phyloP scores from a whole-genome alignment of 2,797 vertebrate genomes.

The Mallotus villosus region DNA sequence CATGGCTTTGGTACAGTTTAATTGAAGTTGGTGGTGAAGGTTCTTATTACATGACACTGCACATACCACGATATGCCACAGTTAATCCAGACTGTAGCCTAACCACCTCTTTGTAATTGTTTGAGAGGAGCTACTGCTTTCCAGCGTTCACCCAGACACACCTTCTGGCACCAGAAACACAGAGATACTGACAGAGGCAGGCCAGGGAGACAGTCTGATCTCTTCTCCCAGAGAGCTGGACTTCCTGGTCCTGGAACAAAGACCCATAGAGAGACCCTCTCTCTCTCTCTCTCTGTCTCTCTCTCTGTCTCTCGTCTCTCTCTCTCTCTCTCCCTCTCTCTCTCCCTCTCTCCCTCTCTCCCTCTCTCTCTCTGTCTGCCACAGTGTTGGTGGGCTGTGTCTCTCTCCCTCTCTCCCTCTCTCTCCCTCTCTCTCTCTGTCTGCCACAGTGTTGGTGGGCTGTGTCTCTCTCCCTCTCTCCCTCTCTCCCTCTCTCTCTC shows the following conservation, averaged over 20 bases:
- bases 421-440: not conserved
- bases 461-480: slow-evolving; percentile 17
- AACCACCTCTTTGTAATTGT: not conserved
- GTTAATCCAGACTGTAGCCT: too few relatives aligned
- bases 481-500: slow-evolving; percentile 4
- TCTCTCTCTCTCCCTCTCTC: not conserved
- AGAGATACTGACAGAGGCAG: slow-evolving; percentile 38
- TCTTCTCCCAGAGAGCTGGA: slow-evolving; percentile 60
- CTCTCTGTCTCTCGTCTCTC: not conserved
- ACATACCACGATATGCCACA: too few relatives aligned
- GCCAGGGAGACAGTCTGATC: slow-evolving; percentile 47
- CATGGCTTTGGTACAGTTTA: not conserved
- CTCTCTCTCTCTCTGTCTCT: not conserved
- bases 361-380: slow-evolving; percentile 31
- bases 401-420: too few relatives aligned
- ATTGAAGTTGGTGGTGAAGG: not conserved
- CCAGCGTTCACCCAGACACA: not conserved
- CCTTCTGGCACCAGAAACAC: not conserved
- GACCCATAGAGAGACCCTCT: slow-evolving; percentile 56
- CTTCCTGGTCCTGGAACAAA: slow-evolving; percentile 73
- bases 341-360: not conserved
- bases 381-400: slow-evolving; percentile 50
- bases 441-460: slow-evolving; percentile 44
- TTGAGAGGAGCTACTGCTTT: not conserved
- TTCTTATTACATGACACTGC: not conserved